Evolutionary conservation across 2,888 invertebrate genomes (phyloP).

Genomic region (Tanypteryx hageni): DNA sequence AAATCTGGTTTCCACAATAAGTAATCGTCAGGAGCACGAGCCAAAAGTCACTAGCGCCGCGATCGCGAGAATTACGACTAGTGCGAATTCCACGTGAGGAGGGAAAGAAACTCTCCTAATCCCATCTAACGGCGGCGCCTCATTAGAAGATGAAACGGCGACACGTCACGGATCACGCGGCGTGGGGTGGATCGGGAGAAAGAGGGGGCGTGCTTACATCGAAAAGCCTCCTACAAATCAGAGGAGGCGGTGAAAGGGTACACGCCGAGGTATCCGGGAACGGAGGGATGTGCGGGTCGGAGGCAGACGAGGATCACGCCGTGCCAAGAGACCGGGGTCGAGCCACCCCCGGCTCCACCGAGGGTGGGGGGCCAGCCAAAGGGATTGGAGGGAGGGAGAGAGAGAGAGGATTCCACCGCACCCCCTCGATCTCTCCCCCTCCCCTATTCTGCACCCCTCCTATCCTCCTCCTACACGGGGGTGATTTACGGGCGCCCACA

Average conservation of each 20-base stretch:
- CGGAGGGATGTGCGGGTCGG: too few species aligned
- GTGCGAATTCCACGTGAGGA: background rate
- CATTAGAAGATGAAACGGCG: slow-evolving; percentile 6
- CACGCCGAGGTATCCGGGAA: too few species aligned
- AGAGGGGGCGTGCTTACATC: background rate
- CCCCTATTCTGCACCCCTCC: background rate
- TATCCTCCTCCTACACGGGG: background rate
- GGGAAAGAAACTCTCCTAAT: background rate
- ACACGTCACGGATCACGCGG: background rate
- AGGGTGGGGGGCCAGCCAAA: background rate
- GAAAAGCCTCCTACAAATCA: too few species aligned
- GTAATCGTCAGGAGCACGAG: slow-evolving; percentile 40
- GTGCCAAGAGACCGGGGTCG: too few species aligned
- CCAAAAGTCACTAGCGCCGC: slow-evolving; percentile 22
- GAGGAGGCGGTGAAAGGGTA: too few species aligned
- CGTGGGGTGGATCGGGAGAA: too few species aligned
- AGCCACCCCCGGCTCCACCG: too few species aligned
- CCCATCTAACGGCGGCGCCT: background rate
- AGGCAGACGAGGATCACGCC: too few species aligned
- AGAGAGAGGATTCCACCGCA: background rate
- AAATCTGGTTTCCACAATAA: slow-evolving; percentile 57
- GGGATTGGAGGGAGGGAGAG: background rate
- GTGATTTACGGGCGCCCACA: slow-evolving; percentile 54
- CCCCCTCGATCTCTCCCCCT: background rate
- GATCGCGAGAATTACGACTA: slow-evolving; percentile 42